Evolutionary conservation across 2,797 vertebrate genomes (phyloP).

Genomic region (Delichon dasypus): DNA sequence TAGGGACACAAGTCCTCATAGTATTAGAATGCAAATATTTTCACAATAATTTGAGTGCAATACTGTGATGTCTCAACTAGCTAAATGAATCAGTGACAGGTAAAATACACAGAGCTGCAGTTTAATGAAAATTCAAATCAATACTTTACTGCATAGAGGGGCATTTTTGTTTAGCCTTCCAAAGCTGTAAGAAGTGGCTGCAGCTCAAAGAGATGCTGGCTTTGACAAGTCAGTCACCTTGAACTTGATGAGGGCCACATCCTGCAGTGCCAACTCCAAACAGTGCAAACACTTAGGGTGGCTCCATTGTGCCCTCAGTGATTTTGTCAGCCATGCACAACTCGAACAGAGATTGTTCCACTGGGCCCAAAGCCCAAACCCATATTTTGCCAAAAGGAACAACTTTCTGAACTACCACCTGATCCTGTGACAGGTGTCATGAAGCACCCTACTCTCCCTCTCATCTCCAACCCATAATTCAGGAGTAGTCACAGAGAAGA

Average conservation of each 20-base stretch:
- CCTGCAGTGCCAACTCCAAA: neutral
- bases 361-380: neutral
- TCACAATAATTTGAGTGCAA: constrained; percentile 72
- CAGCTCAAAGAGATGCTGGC: neutral
- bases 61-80: constrained; percentile 73
- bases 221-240: neutral
- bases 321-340: neutral
- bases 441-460: constrained; percentile 1
- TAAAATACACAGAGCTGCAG: constrained; percentile 73
- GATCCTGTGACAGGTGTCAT: neutral
- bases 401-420: neutral
- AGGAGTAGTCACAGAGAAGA: constrained; percentile 39
- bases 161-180: constrained; percentile 1
- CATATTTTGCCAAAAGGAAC: neutral
- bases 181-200: neutral
- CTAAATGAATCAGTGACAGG: constrained; percentile 77
- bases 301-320: neutral
- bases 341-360: neutral
- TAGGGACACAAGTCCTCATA: constrained; percentile 62
- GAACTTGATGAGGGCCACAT: neutral
- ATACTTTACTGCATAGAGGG: neutral
- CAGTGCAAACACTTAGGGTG: neutral
- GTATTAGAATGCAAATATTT: constrained; percentile 71
- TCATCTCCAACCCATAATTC: constrained; percentile 9
- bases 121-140: constrained; percentile 62